Evolutionary conservation across 2,888 invertebrate species (phyloP), one percentile per base, ranked within the genome.

Genomic region (Scrobipalpa atriplicella): DNA sequence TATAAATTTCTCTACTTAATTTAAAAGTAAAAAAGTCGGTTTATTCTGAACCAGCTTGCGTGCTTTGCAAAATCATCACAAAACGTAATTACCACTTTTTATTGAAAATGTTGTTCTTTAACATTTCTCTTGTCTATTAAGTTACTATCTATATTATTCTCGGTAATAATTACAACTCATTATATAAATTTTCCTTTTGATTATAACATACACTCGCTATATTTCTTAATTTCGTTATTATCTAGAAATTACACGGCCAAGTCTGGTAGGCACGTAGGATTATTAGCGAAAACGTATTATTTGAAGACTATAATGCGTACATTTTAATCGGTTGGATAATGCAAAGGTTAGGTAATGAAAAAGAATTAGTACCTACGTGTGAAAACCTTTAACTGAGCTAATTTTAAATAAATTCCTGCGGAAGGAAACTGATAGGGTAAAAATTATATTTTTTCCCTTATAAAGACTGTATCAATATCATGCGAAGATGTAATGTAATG

Each of bases 1-100:
- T 47, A 47, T 47, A 16, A 47, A 47, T 47, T n/a, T 47, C 47
- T 47, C n/a, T 47, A 47, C n/a, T 16, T 29, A 29, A 29, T 29
- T 29, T 29, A 29, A 29, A 29, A 29, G 29, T 29, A 29, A 29
- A 29, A 29, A 29, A 29, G 29, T 29, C 29, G 5, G 29, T 29
- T 29, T 29, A 29, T 18, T 18, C 52, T 19, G 21, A 52, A 52
- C 21, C 21, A 21, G 2, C 65, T 67, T 68, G 68, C 72, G 58
- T 71, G 69, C 66, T 69, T 43, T 13, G 56, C 19, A 29, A 64
- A 52, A 38, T 47, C 64, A 64, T 51, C 38, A 54, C 61, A 56
- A 56, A 56, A 56, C 13, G 11, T 21, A 56, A 56, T 56, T 56
- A 56, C 13, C 10, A 13, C 21, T 56, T 29, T 29, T 29, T 29